These are phyloP conservation scores for Xenotilapia flavipinnis DNA, from an alignment of 2,113 vertebrate genomes.

Conservation along the genomic window DNA sequence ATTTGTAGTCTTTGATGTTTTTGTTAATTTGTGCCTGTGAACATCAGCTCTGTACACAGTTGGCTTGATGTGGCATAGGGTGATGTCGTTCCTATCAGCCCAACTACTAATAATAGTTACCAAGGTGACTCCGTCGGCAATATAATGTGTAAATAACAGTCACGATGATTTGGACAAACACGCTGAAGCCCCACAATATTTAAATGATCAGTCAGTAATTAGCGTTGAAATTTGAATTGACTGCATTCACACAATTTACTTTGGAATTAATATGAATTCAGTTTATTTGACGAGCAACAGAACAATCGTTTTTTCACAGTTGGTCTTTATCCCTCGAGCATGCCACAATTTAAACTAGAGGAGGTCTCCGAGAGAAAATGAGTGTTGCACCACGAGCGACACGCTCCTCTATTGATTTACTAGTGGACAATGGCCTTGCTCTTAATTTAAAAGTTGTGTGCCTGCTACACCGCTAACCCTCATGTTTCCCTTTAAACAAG, in stretches of 20 bases:
- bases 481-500: neutral
- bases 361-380: neutral
- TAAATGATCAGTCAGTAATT: neutral
- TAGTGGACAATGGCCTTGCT: neutral
- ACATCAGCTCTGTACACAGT: neutral
- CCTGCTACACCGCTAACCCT: neutral
- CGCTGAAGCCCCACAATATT: neutral
- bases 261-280: neutral
- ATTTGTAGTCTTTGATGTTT: neutral
- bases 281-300: neutral
- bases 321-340: neutral
- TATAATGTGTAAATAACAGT: neutral
- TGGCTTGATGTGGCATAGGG: neutral
- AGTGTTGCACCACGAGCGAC: neutral
- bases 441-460: neutral
- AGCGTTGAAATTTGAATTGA: neutral
- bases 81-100: neutral
- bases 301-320: neutral
- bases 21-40: slow-evolving; percentile 1
- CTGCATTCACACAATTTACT: neutral
- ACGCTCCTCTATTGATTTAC: neutral
- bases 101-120: neutral
- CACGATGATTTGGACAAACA: neutral
- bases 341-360: slow-evolving; percentile 5
- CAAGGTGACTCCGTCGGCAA: neutral